These are phyloP conservation scores for Lypha dubia DNA, from an alignment of 2,888 invertebrate genomes.

Conservation along the genomic window DNA sequence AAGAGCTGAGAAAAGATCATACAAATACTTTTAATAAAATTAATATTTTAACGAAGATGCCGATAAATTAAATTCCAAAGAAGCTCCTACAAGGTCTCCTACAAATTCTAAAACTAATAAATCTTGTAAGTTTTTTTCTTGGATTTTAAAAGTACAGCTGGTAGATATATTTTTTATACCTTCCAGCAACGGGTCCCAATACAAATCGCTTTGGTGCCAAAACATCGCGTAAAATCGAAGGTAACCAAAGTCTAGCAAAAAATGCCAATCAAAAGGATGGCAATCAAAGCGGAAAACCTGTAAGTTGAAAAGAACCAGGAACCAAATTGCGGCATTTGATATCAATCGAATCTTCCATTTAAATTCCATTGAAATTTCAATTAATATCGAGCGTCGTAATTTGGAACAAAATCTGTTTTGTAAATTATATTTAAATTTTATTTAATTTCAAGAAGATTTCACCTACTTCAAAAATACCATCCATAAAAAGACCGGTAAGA, in stretches of 20 bases:
- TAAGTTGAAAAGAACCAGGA: background rate
- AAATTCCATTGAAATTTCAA: too few species aligned
- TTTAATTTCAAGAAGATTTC: background rate
- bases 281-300: background rate
- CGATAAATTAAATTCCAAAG: background rate
- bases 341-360: too few species aligned
- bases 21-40: background rate
- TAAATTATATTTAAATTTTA: too few species aligned
- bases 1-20: background rate
- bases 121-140: conserved; percentile 21
- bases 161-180: background rate
- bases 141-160: background rate
- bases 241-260: background rate
- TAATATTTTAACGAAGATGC: background rate
- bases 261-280: background rate
- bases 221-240: background rate
- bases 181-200: background rate
- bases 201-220: background rate
- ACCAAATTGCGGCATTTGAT: too few species aligned
- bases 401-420: too few species aligned
- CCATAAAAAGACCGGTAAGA: conserved; percentile 67
- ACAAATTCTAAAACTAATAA: conserved; percentile 18
- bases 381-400: too few species aligned
- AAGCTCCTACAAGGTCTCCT: conserved; percentile 16
- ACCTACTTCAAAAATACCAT: conserved; percentile 49